A percentile compares a stretch with the other conserved stretches of the same genome.
Conservation (phyloP, 2,797 vertebrate genomes). For the Myotis pilosus region DNA sequence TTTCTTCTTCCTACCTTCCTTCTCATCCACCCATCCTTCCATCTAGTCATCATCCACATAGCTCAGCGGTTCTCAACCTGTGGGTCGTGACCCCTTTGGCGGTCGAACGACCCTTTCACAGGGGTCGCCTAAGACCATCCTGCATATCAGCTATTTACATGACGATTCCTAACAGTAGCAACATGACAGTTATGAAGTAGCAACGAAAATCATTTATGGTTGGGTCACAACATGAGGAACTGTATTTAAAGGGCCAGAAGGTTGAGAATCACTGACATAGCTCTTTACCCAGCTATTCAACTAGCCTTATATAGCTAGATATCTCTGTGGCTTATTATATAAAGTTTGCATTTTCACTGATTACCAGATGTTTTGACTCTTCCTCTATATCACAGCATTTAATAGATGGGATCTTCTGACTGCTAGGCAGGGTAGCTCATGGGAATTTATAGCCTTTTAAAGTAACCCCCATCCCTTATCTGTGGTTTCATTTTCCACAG, state of each 20-base stretch:
- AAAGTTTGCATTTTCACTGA: background rate
- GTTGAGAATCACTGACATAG: background rate
- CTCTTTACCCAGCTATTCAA: background rate
- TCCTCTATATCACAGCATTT: background rate
- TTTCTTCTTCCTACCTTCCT: background rate
- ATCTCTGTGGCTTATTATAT: background rate
- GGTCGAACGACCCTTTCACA: too few species aligned
- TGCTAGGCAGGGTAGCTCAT: background rate
- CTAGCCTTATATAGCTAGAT: background rate
- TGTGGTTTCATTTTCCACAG: background rate
- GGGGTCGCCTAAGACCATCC: too few species aligned
- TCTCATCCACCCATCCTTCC: background rate
- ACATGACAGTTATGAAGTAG: too few species aligned
- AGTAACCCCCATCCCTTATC: background rate
- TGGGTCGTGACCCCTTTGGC: too few species aligned
- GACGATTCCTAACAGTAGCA: too few species aligned
- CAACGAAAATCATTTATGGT: too few species aligned
- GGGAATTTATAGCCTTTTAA: background rate
- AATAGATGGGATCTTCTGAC: background rate
- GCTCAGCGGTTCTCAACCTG: background rate
- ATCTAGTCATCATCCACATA: background rate
- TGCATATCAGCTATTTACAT: too few species aligned
- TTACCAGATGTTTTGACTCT: background rate
- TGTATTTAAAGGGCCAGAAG: too few species aligned
- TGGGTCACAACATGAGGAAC: too few species aligned